phyloP scores from a whole-genome alignment of 2,797 vertebrate genomes.

The Phoebastria nigripes region DNA sequence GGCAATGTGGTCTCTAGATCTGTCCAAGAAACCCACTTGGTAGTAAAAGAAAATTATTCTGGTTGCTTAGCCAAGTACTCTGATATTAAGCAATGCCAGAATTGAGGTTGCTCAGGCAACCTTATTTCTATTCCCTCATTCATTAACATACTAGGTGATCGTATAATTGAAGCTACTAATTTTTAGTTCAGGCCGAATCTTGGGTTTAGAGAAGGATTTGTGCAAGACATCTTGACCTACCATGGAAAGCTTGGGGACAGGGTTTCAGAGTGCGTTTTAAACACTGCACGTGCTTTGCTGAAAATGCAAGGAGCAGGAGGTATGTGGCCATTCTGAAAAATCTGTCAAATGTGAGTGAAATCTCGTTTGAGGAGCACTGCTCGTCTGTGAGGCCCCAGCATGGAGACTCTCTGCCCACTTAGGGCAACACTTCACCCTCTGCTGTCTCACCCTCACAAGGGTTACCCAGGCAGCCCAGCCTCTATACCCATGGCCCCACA shows the following conservation, averaged over 20 bases:
- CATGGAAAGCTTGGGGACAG: neutral
- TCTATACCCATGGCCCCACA: fast-evolving
- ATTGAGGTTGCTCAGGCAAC: slow-evolving; percentile 52
- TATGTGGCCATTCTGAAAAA: neutral
- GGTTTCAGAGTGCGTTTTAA: neutral
- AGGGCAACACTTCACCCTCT: neutral
- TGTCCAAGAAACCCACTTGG: neutral
- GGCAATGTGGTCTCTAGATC: neutral
- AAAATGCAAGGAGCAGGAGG: neutral
- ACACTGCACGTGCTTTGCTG: neutral
- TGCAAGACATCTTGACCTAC: neutral
- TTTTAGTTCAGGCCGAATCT: neutral
- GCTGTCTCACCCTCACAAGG: too few relatives aligned
- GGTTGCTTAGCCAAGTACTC: neutral
- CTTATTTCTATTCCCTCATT: slow-evolving; percentile 5
- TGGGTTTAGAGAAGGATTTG: neutral
- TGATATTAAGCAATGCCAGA: neutral
- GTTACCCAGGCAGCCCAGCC: too few relatives aligned
- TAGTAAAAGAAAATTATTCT: neutral
- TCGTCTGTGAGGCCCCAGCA: neutral
- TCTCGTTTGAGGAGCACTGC: neutral
- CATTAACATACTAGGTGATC: neutral
- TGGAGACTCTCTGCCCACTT: neutral
- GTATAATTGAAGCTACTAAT: neutral
- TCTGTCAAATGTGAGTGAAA: neutral